Evolutionary conservation across 2,888 invertebrate genomes (phyloP).

Genomic region (Amblyteles armatorius): DNA sequence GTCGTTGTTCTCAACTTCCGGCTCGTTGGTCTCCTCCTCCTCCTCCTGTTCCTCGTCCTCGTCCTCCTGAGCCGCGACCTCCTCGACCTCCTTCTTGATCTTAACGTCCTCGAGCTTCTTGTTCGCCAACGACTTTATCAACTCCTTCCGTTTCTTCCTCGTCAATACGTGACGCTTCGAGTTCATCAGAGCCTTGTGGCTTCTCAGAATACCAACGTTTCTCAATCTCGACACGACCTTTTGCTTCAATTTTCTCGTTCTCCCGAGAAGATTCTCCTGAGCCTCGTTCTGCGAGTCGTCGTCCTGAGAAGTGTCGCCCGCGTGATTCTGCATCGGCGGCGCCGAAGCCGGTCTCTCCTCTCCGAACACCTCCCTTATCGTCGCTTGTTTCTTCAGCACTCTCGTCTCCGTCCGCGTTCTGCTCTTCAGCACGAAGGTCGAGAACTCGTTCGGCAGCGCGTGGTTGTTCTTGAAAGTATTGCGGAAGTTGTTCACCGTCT

Average conservation of each 20-base stretch:
- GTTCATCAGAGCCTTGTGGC: constrained; percentile 82
- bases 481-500: constrained; percentile 89
- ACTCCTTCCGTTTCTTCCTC: constrained; percentile 79
- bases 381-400: constrained; percentile 90
- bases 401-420: constrained; percentile 92
- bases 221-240: constrained; percentile 80
- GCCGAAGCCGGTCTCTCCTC: constrained; percentile 93
- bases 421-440: constrained; percentile 90
- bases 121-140: constrained; percentile 79
- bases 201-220: constrained; percentile 82
- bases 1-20: constrained; percentile 72
- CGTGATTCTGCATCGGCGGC: constrained; percentile 89
- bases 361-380: constrained; percentile 93
- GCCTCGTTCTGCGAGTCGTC: constrained; percentile 81
- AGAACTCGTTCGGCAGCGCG: constrained; percentile 87
- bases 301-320: constrained; percentile 80
- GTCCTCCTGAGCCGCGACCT: constrained; percentile 77
- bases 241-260: constrained; percentile 76
- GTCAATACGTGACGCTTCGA: constrained; percentile 81
- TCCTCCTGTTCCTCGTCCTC: constrained; percentile 85
- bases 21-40: constrained; percentile 77
- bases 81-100: constrained; percentile 72
- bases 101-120: constrained; percentile 76
- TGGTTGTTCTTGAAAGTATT: constrained; percentile 89
- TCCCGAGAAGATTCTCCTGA: constrained; percentile 69